Evolutionary conservation across 37 sponge, comb jelly and placozoan species (phyloP).

Genomic region (Diacarnus erythraeanus): DNA sequence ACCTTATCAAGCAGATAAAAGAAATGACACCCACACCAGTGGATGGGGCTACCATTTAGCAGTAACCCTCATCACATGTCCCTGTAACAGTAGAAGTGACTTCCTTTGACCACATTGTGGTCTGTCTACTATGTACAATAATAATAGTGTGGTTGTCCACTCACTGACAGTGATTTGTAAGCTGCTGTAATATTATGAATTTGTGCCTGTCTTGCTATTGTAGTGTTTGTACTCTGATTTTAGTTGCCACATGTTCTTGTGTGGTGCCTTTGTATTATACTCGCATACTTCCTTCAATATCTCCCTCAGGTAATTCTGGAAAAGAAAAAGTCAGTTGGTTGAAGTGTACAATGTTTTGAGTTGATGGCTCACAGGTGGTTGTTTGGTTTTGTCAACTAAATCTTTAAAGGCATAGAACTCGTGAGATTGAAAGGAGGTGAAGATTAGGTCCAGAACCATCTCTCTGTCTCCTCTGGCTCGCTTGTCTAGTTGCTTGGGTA

Average conservation of each 20-base stretch:
- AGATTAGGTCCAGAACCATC: slow-evolving; percentile 81
- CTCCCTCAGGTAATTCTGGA: slow-evolving; percentile 87
- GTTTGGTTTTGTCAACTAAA: slow-evolving; percentile 85
- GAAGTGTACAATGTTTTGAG: background rate
- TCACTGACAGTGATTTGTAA: background rate
- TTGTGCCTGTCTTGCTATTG: background rate
- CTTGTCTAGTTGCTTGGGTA: slow-evolving; percentile 74
- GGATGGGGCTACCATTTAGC: slow-evolving; percentile 18
- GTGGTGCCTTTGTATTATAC: slow-evolving; percentile 90
- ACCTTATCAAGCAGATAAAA: slow-evolving; percentile 92
- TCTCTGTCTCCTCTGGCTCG: slow-evolving; percentile 73
- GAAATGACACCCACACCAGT: slow-evolving; percentile 64
- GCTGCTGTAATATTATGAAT: background rate
- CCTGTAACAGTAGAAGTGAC: background rate
- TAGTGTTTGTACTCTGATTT: slow-evolving; percentile 86
- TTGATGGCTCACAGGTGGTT: slow-evolving; percentile 77
- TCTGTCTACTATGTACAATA: background rate
- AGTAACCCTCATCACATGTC: background rate
- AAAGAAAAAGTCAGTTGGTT: no score
- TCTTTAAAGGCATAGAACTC: slow-evolving; percentile 90
- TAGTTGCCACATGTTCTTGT: slow-evolving; percentile 97
- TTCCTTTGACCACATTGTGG: background rate
- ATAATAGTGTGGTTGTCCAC: background rate
- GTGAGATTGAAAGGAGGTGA: slow-evolving; percentile 85
- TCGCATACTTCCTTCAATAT: slow-evolving; percentile 83